Percentiles rank a stretch among this genome's conserved stretches.
Conservation (phyloP, 2,797 vertebrate genomes). For the Chaunax sp. region DNA sequence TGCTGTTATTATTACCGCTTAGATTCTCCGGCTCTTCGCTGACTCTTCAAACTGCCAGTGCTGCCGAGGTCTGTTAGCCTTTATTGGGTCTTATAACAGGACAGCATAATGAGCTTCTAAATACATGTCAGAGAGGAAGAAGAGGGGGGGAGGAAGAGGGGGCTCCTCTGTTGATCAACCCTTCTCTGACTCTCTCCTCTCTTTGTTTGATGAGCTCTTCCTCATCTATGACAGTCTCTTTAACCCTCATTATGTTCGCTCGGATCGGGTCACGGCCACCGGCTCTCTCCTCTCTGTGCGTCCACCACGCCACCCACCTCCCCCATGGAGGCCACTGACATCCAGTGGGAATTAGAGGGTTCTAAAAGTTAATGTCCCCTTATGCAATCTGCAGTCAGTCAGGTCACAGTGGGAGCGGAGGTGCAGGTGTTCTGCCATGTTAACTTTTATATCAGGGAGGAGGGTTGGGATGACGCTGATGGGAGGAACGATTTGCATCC, state of each 20-base stretch:
- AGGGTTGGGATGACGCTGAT: conserved; percentile 19
- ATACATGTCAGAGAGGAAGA: conserved; percentile 69
- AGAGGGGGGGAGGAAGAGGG: conserved; percentile 14
- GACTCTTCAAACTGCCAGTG: conserved; percentile 66
- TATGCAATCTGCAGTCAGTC: conserved; percentile 76
- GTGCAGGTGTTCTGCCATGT: conserved; percentile 78
- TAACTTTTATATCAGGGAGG: conserved; percentile 77
- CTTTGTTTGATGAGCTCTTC: conserved; percentile 80
- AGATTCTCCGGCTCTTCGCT: conserved; percentile 55
- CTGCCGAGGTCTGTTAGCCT: conserved; percentile 78
- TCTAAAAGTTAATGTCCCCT: conserved; percentile 85
- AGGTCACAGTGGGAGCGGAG: conserved; percentile 66
- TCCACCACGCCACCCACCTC: not conserved
- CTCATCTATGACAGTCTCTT: conserved; percentile 77
- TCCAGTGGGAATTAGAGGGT: conserved; percentile 70
- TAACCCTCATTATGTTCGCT: conserved; percentile 81
- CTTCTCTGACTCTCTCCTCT: conserved; percentile 51
- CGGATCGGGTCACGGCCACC: conserved; percentile 68
- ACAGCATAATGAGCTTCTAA: conserved; percentile 80
- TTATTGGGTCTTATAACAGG: conserved; percentile 73
- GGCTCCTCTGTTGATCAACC: conserved; percentile 76
- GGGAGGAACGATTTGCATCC: conserved; percentile 2
- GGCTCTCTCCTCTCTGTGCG: conserved; percentile 27
- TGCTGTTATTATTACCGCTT: conserved; percentile 50
- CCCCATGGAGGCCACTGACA: conserved; percentile 59